phyloP scores from a whole-genome alignment of 2,113 vertebrate species.

The Glaucidium brasilianum region DNA sequence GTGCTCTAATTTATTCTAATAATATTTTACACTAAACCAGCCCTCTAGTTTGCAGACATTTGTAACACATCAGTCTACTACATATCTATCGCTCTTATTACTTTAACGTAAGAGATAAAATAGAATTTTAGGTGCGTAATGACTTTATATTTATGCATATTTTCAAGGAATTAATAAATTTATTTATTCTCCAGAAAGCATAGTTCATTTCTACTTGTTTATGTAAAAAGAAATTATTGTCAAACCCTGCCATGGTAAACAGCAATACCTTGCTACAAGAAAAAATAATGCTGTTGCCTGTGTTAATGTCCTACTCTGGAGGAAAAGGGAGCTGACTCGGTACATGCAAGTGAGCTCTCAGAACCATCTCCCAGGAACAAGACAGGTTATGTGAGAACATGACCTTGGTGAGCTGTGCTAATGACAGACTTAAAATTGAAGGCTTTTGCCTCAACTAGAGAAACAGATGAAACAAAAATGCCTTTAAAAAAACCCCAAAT shows the following conservation, averaged over 20 bases:
- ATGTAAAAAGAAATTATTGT: not conserved
- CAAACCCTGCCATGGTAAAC: not conserved
- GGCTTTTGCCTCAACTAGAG: not conserved
- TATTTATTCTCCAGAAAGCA: not conserved
- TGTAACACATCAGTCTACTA: not conserved
- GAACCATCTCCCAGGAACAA: not conserved
- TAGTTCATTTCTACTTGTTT: not conserved
- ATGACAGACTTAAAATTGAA: not conserved
- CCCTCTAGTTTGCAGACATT: not conserved
- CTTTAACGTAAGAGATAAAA: not conserved
- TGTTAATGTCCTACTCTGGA: not conserved
- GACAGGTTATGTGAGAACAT: constrained; percentile 29
- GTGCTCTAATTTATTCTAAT: not conserved
- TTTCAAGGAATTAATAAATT: not conserved
- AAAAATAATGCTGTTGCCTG: not conserved
- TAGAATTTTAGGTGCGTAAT: not conserved
- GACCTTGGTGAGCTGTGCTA: not conserved
- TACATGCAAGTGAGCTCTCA: not conserved
- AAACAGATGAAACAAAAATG: not conserved
- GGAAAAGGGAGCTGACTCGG: constrained; percentile 4
- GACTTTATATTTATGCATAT: not conserved
- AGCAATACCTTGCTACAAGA: not conserved
- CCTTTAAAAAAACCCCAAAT: not conserved
- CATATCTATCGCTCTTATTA: not conserved
- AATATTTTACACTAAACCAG: not conserved